These are phyloP conservation scores for Heliconius ismenius DNA, from an alignment of 2,888 invertebrate species.

Conservation along the genomic window DNA sequence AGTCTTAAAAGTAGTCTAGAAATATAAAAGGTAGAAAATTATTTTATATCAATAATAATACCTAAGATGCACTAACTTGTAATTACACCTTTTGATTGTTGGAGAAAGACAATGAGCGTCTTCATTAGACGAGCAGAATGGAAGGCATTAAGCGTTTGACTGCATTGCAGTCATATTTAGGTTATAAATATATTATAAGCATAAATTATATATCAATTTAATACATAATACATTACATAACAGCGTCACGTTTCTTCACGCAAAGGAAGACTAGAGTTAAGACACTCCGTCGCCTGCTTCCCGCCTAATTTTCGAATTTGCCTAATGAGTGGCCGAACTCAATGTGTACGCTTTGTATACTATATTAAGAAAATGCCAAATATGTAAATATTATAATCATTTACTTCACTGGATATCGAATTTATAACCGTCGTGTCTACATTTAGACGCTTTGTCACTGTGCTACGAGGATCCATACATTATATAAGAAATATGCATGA, in stretches of 20 bases:
- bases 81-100: slow-evolving; percentile 29
- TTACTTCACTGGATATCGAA: too few species aligned
- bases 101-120: slow-evolving; percentile 28
- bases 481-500: too few species aligned
- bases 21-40: not conserved
- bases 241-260: too few species aligned
- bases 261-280: not conserved
- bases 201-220: not conserved
- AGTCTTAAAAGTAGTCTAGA: not conserved
- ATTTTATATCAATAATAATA: not conserved
- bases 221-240: not conserved
- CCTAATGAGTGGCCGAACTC: not conserved
- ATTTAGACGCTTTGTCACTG: too few species aligned
- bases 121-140: slow-evolving; percentile 28
- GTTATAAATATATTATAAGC: not conserved
- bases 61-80: slow-evolving; percentile 5
- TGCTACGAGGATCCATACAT: too few species aligned
- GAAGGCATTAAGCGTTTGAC: slow-evolving; percentile 24
- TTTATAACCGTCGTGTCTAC: too few species aligned
- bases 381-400: too few species aligned
- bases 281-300: not conserved
- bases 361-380: too few species aligned
- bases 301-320: not conserved
- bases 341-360: not conserved
- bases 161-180: slow-evolving; percentile 30